Base-by-base conservation (phyloP, 2,797 vertebrate genomes). In the Nannoperca australis region DNA sequence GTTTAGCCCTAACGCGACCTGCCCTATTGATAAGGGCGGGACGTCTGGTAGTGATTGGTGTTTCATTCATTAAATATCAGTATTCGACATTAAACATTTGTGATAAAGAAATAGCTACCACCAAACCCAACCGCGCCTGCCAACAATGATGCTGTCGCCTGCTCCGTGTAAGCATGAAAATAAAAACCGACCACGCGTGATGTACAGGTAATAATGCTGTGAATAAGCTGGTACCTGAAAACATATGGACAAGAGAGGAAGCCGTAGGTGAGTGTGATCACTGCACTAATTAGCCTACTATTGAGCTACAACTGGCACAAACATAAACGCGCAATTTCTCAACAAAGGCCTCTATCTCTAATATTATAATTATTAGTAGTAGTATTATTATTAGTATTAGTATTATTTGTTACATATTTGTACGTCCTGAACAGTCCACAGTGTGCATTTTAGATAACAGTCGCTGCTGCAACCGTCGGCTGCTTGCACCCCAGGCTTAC, bases 401-500 rank as follows among this genome's bases (percentile, higher is more conserved):
- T n/a, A n/a, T 36, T 36, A 36, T 10, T 56, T 44, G 0, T 45
- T 42, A 20, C 49, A 32, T 54, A 18, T 64, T 32, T 64, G 14
- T 1, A 30, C 30, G n/a, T 12, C 55, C 27, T 17, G n/a, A 49
- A 17, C 11, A 12, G 18, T 49, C 18, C 73, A 55, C 32, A 8
- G 1, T 22, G 17, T 72, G 30, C 20, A 40, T 44, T 20, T 9
- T 11, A n/a, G 24, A 63, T 7, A 15, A n/a, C 14, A 45, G 40
- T 7, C 51, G 58, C 47, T 42, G 58, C 50, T 59, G 67, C 73
- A 44, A 17, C 34, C 76, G 2, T 17, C 66, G 10, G 20, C 65
- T 45, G 30, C 59, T 38, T 1, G 67, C 74, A 24, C 40, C 59
- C 15, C 54, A 4, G 49, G 55, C 90, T 88, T 94, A 96, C 95